Conservation (phyloP, 1,140 invertebrate genomes). For the Ceratina australensis region DNA sequence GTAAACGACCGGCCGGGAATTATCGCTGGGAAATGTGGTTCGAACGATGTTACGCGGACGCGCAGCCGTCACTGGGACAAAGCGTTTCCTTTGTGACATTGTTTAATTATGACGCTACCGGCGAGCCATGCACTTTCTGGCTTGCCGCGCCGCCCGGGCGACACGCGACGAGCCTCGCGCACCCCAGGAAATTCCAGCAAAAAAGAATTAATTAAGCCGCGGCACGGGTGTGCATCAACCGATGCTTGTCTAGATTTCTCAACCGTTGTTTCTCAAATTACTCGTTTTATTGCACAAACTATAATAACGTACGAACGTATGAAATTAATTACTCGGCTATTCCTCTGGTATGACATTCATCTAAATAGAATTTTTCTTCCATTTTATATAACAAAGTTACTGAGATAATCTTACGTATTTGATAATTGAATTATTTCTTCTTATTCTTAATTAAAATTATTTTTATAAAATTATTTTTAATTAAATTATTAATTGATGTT, state of each 20-base stretch:
- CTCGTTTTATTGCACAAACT: too few species aligned
- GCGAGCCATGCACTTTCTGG: background rate
- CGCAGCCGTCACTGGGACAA: background rate
- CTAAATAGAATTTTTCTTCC: too few species aligned
- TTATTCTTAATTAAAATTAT: too few species aligned
- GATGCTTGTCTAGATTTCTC: background rate
- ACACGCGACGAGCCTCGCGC: slow-evolving; percentile 7
- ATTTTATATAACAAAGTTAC: too few species aligned
- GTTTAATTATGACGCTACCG: slow-evolving; percentile 23
- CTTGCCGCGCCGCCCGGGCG: background rate
- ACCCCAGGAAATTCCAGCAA: background rate
- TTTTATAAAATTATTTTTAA: too few species aligned
- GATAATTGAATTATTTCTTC: too few species aligned
- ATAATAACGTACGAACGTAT: too few species aligned
- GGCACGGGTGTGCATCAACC: background rate
- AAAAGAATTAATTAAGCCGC: slow-evolving; percentile 9
- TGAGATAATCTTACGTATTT: too few species aligned
- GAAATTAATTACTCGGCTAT: too few species aligned
- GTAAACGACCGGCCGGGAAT: background rate
- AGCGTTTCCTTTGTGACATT: slow-evolving; percentile 10
- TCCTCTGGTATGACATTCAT: too few species aligned
- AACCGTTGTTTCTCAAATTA: too few species aligned
- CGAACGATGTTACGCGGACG: background rate
- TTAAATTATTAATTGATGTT: too few species aligned
- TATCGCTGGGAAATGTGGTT: background rate